A percentile compares a stretch with the other conserved stretches of the same genome.
Evolutionary conservation across 1,140 invertebrate species (phyloP).

Genomic region (Anthonomus grandis): DNA sequence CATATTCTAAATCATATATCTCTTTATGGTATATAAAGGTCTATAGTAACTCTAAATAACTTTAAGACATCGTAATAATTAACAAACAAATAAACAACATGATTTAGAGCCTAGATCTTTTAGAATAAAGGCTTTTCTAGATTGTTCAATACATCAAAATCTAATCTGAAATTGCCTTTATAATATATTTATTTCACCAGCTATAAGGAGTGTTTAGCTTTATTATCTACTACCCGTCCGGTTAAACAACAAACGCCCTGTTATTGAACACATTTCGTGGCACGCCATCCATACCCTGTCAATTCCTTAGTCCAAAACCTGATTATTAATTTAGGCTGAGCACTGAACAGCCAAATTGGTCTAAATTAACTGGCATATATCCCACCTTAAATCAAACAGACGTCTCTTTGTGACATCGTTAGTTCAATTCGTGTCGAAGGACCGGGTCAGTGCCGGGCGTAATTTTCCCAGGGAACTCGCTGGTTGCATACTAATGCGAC

Average conservation of each 20-base stretch:
- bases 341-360: slow-evolving; percentile 9
- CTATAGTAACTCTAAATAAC: no score
- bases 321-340: slow-evolving; percentile 12
- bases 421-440: slow-evolving; percentile 44
- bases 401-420: slow-evolving; percentile 35
- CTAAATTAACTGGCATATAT: slow-evolving; percentile 21
- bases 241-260: not conserved
- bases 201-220: no score
- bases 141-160: no score
- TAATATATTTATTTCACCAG: no score
- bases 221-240: no score
- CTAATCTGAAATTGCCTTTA: no score
- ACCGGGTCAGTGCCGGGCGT: slow-evolving; percentile 24
- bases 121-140: no score
- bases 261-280: not conserved
- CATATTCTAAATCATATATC: no score
- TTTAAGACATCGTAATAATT: no score
- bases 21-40: no score
- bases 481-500: slow-evolving; percentile 44
- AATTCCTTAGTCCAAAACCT: not conserved
- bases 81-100: no score
- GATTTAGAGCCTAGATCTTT: no score
- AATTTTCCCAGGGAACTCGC: slow-evolving; percentile 21
- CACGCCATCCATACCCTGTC: not conserved
- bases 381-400: slow-evolving; percentile 26